Percentiles rank a stretch among this genome's conserved stretches.
Conservation (phyloP, 1,140 invertebrate species). For the Macrosteles quadrilineatus region DNA sequence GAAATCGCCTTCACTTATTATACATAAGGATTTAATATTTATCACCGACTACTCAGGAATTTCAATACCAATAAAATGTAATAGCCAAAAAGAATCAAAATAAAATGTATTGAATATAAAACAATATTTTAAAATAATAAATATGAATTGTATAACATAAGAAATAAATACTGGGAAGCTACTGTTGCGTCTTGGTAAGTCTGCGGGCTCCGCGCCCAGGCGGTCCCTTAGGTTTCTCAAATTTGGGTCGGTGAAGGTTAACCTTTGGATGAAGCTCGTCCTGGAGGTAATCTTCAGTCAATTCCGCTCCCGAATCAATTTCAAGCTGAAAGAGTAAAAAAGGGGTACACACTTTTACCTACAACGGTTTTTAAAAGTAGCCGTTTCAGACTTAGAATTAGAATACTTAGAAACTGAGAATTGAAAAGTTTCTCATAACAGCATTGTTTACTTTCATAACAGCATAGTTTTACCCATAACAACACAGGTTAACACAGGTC, state of each 20-base stretch:
- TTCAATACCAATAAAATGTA: background rate
- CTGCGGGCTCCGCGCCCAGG: constrained; percentile 88
- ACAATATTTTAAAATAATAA: background rate
- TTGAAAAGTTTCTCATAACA: no score
- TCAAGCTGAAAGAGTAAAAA: constrained; percentile 71
- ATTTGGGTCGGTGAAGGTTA: constrained; percentile 85
- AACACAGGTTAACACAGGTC: no score
- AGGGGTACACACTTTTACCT: background rate
- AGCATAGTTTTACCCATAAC: no score
- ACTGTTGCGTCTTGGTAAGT: constrained; percentile 65
- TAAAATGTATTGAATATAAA: background rate
- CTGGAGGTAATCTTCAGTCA: constrained; percentile 86
- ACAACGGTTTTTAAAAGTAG: background rate
- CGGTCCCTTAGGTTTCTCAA: constrained; percentile 94
- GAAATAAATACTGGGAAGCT: background rate
- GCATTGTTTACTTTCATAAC: no score
- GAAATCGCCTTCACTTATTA: no score
- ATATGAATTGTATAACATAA: background rate
- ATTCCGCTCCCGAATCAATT: constrained; percentile 84
- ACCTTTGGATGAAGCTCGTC: constrained; percentile 95
- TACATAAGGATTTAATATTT: background rate
- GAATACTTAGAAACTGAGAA: background rate
- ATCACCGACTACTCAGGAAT: background rate
- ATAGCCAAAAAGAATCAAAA: background rate
- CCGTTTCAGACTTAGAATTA: background rate